These are phyloP conservation scores for Neelides folsomi DNA, from an alignment of 2,888 invertebrate genomes.

Conservation along the genomic window DNA sequence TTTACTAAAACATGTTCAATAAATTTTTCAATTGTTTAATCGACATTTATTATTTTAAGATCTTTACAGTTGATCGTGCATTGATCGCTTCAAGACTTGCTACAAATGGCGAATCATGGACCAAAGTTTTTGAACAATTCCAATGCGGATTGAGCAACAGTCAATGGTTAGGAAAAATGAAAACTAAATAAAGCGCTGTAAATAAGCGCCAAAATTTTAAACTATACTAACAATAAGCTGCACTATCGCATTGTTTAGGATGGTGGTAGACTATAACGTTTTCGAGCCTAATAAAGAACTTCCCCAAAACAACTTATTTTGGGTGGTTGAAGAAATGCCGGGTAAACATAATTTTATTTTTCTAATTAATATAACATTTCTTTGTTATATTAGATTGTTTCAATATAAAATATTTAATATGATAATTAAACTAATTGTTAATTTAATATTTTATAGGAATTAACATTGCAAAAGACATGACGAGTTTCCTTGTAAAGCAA, in stretches of 20 bases:
- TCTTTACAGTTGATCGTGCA: constrained; percentile 59
- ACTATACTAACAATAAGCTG: too few relatives aligned
- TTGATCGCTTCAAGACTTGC: constrained; percentile 73
- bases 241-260: constrained; percentile 32
- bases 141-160: constrained; percentile 74
- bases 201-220: too few relatives aligned
- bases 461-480: constrained; percentile 48
- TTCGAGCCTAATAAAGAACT: constrained; percentile 42
- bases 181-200: too few relatives aligned
- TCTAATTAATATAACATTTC: too few relatives aligned
- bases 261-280: constrained; percentile 58
- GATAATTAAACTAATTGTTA: background rate
- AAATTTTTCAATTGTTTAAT: background rate
- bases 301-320: constrained; percentile 43
- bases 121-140: constrained; percentile 50
- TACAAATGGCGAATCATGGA: constrained; percentile 58
- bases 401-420: background rate
- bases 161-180: constrained; percentile 58
- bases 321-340: constrained; percentile 67
- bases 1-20: too few relatives aligned
- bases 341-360: too few relatives aligned
- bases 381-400: too few relatives aligned
- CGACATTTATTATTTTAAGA: constrained; percentile 37
- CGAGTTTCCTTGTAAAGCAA: constrained; percentile 48
- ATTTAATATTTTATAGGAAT: background rate